Percentiles rank a stretch among this genome's conserved stretches.
Conservation (phyloP, 2,797 vertebrate species). For the Onychomys arenicola region DNA sequence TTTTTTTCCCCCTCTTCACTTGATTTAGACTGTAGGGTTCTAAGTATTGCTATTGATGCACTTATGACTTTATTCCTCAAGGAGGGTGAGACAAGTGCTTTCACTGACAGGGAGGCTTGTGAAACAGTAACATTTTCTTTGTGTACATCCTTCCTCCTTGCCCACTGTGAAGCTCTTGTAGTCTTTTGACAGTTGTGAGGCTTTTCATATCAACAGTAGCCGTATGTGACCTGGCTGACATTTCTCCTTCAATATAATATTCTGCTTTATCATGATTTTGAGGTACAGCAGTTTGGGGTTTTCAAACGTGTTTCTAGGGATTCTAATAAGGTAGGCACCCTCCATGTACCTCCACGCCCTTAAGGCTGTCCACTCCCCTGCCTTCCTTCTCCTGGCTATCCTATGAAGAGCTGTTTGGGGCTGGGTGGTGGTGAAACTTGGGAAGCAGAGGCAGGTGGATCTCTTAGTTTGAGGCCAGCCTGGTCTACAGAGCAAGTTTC, state of each 20-base stretch:
- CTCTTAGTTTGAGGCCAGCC: no score
- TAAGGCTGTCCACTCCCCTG: rapidly evolving
- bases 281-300: conserved; percentile 44
- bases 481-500: no score
- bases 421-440: no score
- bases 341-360: rapidly evolving
- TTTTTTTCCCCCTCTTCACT: neutral
- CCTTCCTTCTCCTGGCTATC: neutral
- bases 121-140: neutral
- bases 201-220: neutral
- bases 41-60: neutral
- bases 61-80: neutral
- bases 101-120: neutral
- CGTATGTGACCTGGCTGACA: neutral
- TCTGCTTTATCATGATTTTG: conserved; percentile 17
- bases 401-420: neutral
- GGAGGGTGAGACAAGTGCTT: neutral
- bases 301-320: conserved; percentile 7
- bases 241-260: neutral
- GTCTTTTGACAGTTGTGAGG: conserved; percentile 6
- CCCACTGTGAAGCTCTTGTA: neutral
- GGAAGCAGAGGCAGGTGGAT: no score
- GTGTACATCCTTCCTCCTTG: neutral
- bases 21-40: neutral
- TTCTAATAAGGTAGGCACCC: neutral